Conservation (phyloP, 1,140 invertebrate genomes). For the Sycophila sp. region DNA sequence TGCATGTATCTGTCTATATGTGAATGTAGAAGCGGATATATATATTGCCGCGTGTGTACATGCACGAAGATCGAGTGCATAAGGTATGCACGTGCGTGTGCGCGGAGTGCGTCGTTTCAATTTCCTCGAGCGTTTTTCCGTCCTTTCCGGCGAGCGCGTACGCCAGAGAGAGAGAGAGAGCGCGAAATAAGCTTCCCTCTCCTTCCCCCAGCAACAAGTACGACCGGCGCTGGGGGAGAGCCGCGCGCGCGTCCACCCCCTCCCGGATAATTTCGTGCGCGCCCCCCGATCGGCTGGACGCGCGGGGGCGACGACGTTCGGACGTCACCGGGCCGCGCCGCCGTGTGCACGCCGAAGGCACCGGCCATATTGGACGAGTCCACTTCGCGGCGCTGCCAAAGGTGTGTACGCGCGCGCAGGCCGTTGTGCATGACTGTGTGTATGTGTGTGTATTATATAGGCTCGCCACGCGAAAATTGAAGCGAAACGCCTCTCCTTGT, state of each 20-base stretch:
- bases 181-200: not conserved
- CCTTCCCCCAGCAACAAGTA: not conserved
- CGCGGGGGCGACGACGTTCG: not conserved
- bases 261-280: no score
- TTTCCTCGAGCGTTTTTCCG: no score
- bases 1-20: no score
- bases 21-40: no score
- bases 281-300: no score
- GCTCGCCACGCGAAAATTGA: not conserved
- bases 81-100: no score
- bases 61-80: no score
- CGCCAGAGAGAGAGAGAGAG: not conserved
- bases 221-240: no score
- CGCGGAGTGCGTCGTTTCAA: no score
- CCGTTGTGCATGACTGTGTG: not conserved
- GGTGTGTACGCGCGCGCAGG: not conserved
- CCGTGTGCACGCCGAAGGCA: not conserved
- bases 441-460: no score
- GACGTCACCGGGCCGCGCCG: not conserved
- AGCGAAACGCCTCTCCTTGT: not conserved
- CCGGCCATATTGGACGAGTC: conserved; percentile 39
- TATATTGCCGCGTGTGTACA: no score
- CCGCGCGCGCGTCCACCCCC: no score
- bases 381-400: conserved; percentile 19
- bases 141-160: not conserved